Conservation (phyloP, 2,888 invertebrate species). For the Cephus sareptanus region DNA sequence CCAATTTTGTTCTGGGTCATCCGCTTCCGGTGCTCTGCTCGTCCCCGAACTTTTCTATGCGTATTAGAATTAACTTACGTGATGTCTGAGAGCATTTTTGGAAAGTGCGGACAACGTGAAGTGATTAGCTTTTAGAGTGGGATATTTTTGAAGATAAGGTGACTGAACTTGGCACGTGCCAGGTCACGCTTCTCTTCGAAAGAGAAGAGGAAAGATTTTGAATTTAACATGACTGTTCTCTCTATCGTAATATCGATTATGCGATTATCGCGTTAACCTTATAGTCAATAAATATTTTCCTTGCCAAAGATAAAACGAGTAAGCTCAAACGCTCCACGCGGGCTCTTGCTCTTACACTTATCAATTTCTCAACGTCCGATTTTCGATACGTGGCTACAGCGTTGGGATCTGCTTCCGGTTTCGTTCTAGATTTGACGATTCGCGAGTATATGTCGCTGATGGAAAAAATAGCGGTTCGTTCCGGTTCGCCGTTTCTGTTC, state of each 20-base stretch:
- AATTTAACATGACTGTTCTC: neutral
- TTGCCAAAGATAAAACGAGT: neutral
- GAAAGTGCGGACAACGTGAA: neutral
- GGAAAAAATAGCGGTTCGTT: conserved; percentile 34
- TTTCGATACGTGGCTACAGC: neutral
- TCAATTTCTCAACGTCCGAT: neutral
- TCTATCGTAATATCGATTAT: neutral
- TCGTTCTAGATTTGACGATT: neutral
- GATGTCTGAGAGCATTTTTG: neutral
- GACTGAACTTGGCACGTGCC: neutral
- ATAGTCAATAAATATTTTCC: neutral
- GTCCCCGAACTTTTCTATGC: neutral
- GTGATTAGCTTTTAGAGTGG: neutral
- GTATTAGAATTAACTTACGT: neutral
- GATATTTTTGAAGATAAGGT: neutral
- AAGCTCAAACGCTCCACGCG: neutral
- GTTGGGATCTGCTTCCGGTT: neutral
- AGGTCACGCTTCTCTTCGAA: neutral
- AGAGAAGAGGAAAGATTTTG: neutral
- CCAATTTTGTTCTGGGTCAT: neutral
- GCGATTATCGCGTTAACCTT: neutral
- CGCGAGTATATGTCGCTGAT: neutral
- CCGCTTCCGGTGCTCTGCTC: neutral
- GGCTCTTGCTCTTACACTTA: neutral
- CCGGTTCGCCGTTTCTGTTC: conserved; percentile 32